These are phyloP conservation scores for Ranitomeya variabilis DNA, from an alignment of 2,113 vertebrate genomes.

Conservation along the genomic window DNA sequence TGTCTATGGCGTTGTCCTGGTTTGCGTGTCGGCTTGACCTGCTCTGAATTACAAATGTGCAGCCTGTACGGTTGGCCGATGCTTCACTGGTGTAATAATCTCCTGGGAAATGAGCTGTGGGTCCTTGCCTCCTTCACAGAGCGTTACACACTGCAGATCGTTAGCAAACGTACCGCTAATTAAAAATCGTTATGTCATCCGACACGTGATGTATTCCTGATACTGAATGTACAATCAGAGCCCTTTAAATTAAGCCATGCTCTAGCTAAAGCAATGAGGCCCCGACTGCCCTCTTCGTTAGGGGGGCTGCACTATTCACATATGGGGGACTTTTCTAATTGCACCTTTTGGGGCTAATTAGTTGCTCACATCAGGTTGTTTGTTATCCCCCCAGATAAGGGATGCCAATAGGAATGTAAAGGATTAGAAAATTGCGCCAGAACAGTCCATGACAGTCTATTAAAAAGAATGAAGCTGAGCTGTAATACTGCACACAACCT, in stretches of 20 bases:
- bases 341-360: too few relatives aligned
- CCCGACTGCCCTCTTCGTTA: too few relatives aligned
- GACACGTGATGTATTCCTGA: background rate
- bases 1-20: background rate
- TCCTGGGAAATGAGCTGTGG: background rate
- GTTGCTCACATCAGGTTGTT: too few relatives aligned
- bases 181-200: background rate
- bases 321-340: too few relatives aligned
- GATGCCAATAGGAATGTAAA: too few relatives aligned
- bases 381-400: too few relatives aligned
- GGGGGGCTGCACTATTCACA: too few relatives aligned
- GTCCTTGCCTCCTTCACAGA: background rate
- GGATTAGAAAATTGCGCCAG: too few relatives aligned
- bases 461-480: too few relatives aligned
- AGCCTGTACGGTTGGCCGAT: background rate
- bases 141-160: background rate
- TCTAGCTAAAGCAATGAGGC: background rate
- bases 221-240: background rate
- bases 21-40: background rate
- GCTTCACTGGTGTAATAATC: background rate
- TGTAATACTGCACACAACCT: too few relatives aligned
- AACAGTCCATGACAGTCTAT: too few relatives aligned
- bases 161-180: background rate
- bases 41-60: conserved; percentile 39
- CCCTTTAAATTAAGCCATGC: background rate